These are phyloP conservation scores for Drosophila paramelanica DNA, from an alignment of 2,888 invertebrate species.

Conservation along the genomic window DNA sequence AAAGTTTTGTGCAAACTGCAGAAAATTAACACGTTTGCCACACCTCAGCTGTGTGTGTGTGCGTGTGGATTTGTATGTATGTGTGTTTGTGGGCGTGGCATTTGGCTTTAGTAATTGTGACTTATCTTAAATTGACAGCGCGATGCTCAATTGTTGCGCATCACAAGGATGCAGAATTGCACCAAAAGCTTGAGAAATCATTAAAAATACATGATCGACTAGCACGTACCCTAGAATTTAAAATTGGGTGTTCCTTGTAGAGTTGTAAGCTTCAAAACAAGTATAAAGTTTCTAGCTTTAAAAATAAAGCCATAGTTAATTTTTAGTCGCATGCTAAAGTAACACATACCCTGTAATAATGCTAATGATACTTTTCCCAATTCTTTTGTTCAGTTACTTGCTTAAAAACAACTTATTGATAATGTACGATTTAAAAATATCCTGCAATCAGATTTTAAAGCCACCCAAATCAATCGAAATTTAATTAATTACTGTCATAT, in stretches of 20 bases:
- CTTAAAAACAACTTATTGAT: too few relatives aligned
- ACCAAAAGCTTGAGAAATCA: neutral
- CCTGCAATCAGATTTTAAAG: neutral
- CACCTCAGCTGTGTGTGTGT: neutral
- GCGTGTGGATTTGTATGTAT: neutral
- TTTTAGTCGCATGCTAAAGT: neutral
- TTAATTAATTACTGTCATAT: neutral
- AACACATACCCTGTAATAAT: neutral
- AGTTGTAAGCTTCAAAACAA: too few relatives aligned
- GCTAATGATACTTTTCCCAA: neutral
- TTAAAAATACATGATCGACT: neutral
- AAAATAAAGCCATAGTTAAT: too few relatives aligned
- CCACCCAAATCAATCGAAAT: neutral
- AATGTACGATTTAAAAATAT: neutral
- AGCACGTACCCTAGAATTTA: neutral
- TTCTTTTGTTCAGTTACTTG: too few relatives aligned
- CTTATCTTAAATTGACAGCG: constrained; percentile 30
- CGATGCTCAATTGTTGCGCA: constrained; percentile 20
- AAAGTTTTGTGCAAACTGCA: constrained; percentile 34
- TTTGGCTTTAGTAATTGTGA: constrained; percentile 34
- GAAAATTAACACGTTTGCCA: constrained; percentile 29
- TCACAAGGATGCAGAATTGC: neutral
- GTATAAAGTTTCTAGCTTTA: too few relatives aligned
- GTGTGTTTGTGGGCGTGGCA: constrained; percentile 21
- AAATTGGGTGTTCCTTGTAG: too few relatives aligned